Conservation (phyloP, 2,113 vertebrate genomes). For the Triplophysa dalaica region DNA sequence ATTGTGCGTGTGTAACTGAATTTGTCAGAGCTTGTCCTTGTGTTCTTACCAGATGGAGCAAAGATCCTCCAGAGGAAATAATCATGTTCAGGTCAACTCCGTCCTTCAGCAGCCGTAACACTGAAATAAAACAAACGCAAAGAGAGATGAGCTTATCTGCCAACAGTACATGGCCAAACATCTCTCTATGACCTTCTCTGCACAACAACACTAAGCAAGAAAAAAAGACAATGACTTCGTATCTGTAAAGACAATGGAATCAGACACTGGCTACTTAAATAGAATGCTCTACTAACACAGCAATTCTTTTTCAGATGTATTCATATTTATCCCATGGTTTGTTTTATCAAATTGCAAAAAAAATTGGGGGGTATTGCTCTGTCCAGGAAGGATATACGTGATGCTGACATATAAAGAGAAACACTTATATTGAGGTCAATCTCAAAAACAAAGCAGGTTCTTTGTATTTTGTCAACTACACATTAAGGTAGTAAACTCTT, state of each 20-base stretch:
- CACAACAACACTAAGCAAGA: background rate
- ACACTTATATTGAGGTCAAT: no score
- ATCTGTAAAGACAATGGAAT: background rate
- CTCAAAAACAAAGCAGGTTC: no score
- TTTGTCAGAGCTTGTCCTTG: conserved; percentile 33
- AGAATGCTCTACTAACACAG: background rate
- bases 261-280: background rate
- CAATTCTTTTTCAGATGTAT: background rate
- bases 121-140: conserved; percentile 76
- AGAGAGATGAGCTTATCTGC: conserved; percentile 25
- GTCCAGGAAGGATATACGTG: no score
- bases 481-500: no score
- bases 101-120: conserved; percentile 86
- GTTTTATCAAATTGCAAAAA: background rate
- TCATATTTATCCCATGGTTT: no score
- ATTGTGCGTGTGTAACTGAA: conserved; percentile 3
- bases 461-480: no score
- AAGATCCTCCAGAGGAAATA: conserved; percentile 84
- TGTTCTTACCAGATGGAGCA: conserved; percentile 90
- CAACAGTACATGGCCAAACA: background rate
- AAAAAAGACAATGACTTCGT: background rate
- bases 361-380: no score
- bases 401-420: no score
- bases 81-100: conserved; percentile 79
- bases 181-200: background rate